Evolutionary conservation across 2,888 invertebrate species (phyloP).

Genomic region (Chrysolina americana): DNA sequence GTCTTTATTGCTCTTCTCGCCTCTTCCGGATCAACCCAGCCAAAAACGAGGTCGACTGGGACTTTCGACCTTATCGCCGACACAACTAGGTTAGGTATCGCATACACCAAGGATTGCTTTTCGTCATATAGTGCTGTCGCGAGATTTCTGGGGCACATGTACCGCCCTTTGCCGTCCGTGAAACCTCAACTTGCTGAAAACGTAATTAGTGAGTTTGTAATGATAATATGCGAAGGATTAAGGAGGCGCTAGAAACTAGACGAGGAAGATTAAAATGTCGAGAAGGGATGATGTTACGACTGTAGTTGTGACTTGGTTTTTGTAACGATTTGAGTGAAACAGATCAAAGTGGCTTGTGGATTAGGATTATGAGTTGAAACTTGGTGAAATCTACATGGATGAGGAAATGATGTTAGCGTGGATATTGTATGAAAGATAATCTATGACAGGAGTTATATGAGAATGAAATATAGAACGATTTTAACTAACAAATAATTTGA

Average conservation of each 20-base stretch:
- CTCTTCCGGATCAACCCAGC: slow-evolving; percentile 9
- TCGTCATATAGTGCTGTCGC: slow-evolving; percentile 23
- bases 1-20: slow-evolving; percentile 57
- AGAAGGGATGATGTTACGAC: slow-evolving; percentile 16
- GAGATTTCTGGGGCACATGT: slow-evolving; percentile 42
- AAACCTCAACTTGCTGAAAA: slow-evolving; percentile 49
- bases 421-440: too few relatives aligned
- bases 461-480: too few relatives aligned
- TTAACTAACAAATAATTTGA: too few relatives aligned
- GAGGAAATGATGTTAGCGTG: too few relatives aligned
- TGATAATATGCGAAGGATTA: slow-evolving; percentile 48
- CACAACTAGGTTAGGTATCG: not conserved
- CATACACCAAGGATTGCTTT: not conserved
- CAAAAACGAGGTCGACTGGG: not conserved
- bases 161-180: slow-evolving; percentile 45
- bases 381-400: too few relatives aligned
- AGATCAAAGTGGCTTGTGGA: not conserved
- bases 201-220: slow-evolving; percentile 54
- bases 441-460: too few relatives aligned
- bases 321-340: not conserved
- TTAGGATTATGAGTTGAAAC: too few relatives aligned
- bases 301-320: slow-evolving; percentile 15
- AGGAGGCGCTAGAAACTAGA: slow-evolving; percentile 35
- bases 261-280: slow-evolving; percentile 38
- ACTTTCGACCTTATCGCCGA: slow-evolving; percentile 23